Evolutionary conservation across 2,113 vertebrate species (phyloP).

Genomic region (Riparia riparia): DNA sequence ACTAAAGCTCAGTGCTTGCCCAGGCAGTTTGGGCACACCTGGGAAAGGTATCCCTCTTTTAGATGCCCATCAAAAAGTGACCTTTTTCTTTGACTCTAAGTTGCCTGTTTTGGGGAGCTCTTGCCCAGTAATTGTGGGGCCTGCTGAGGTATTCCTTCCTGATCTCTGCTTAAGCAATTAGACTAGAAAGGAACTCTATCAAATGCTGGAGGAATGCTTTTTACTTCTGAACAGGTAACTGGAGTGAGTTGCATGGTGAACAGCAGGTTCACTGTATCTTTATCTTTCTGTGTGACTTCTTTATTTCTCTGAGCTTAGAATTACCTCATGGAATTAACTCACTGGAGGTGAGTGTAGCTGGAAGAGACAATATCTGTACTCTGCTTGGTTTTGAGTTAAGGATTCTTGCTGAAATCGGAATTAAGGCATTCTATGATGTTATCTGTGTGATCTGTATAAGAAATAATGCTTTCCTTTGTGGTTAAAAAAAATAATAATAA

Average conservation of each 20-base stretch:
- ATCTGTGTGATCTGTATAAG: neutral
- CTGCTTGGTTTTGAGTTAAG: neutral
- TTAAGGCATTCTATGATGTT: neutral
- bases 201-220: neutral
- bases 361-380: neutral
- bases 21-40: too few species aligned
- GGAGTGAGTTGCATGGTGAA: neutral
- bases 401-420: neutral
- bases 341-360: neutral
- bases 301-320: neutral
- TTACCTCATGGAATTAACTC: neutral
- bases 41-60: accelerated
- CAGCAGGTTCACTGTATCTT: neutral
- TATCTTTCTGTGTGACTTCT: neutral
- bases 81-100: neutral
- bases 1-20: neutral
- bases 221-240: neutral
- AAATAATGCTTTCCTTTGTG: neutral
- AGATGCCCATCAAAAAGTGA: neutral
- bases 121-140: neutral
- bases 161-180: neutral
- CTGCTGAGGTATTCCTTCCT: neutral
- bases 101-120: neutral
- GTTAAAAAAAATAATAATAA: neutral
- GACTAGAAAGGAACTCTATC: neutral